These are phyloP conservation scores for Marmota monax DNA, from an alignment of 2,113 vertebrate genomes.

Conservation along the genomic window DNA sequence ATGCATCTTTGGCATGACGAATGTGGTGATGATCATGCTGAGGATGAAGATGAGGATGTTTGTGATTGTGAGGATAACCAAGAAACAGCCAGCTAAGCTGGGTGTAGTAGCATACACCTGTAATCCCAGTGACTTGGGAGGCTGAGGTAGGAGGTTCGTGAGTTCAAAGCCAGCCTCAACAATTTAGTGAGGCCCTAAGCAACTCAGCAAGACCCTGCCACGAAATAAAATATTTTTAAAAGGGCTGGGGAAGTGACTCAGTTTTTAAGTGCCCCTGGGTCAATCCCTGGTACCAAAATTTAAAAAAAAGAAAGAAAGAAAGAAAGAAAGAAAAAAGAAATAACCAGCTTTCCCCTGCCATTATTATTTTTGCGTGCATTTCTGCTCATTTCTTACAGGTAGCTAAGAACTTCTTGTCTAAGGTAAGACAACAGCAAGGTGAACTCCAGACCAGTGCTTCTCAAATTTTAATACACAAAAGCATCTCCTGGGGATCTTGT, in stretches of 20 bases:
- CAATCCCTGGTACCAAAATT: too few relatives aligned
- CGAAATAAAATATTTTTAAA: too few relatives aligned
- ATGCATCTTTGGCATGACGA: background rate
- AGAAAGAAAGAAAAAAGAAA: too few relatives aligned
- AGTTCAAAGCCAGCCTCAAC: too few relatives aligned
- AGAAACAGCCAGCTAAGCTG: background rate
- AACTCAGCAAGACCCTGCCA: too few relatives aligned
- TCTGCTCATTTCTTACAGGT: background rate
- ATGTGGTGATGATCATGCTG: background rate
- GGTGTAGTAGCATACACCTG: too few relatives aligned
- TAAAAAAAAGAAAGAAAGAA: too few relatives aligned
- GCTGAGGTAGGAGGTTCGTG: too few relatives aligned
- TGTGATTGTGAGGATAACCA: background rate
- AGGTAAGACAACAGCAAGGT: background rate
- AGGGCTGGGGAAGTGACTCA: too few relatives aligned
- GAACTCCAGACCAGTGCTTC: background rate
- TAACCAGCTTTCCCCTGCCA: background rate
- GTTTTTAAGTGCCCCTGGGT: too few relatives aligned
- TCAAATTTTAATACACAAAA: slow-evolving; percentile 25
- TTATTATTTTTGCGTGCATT: background rate
- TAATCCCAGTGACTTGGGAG: too few relatives aligned
- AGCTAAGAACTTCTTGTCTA: slow-evolving; percentile 35
- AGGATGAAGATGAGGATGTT: background rate
- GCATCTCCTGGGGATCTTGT: background rate
- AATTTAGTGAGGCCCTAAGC: too few relatives aligned